Base-by-base conservation (phyloP, 2,797 vertebrate genomes). In the Paguma larvata region DNA sequence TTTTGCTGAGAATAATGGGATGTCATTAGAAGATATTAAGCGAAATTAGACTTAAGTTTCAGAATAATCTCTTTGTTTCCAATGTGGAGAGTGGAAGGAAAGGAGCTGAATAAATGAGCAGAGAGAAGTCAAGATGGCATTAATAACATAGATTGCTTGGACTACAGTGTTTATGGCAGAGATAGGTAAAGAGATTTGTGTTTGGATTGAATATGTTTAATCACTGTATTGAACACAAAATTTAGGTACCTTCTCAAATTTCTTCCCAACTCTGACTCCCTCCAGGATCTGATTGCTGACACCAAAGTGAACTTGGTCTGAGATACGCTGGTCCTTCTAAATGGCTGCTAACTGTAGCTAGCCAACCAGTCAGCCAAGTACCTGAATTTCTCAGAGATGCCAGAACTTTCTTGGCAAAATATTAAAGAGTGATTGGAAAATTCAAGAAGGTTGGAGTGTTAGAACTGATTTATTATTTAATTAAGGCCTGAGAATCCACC, bases 21-120 rank as follows among this genome's bases (percentile, higher is more conserved):
- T 84, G 7, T 13, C 53, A 12, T 63, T 91, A 72, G 2, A 93
- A 65, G 44, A 18, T 63, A 51, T 48, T 70, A 78, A 92, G 16
- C 14, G 89, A 65, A 93, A 38, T 91, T 12, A 87, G 19, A 87
- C 25, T 83, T 63, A 59, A 16, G 19, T 62, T 93, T 93, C 62
- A 94, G 94, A 90, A 56, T 79, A 46, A 63, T 62, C 11, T 75
- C 82, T 91, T 68, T 67, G 14, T 82, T 93, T 95, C 16, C 65
- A 79, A 2, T 87, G 12, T 78, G 63, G 13, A 73, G n/a, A 93
- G 44, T 80, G 14, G 2, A 77, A 75, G 6, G 7, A 0, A 19
- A 73, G 19, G 8, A 44, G 0, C 3, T 67, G 6, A 89, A 88
- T 51, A n/a, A 79, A 73, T 25, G 25, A 48, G 13, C 48, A 86